phyloP scores from a whole-genome alignment of 2,888 invertebrate genomes.

The Troides helena region DNA sequence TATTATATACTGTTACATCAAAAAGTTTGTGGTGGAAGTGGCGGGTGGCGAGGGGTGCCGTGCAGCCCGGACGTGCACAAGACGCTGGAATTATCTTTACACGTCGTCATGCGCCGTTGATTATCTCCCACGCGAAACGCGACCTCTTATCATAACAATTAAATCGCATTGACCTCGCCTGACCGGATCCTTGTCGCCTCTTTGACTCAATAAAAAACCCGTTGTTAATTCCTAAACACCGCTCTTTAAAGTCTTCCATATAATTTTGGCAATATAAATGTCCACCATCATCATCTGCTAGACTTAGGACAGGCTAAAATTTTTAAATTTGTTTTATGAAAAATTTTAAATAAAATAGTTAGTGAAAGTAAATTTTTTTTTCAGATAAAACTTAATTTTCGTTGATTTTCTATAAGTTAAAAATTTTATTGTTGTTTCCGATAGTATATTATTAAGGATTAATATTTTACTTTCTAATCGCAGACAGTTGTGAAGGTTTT shows the following conservation, averaged over 20 bases:
- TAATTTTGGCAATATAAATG: not conserved
- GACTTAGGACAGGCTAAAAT: too few species aligned
- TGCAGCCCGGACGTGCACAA: constrained; percentile 42
- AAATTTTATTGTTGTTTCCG: not conserved
- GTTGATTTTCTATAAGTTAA: not conserved
- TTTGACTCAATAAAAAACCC: constrained; percentile 39
- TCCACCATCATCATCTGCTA: too few species aligned
- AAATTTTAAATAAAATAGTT: too few species aligned
- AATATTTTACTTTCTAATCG: not conserved
- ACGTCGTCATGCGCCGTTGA: constrained; percentile 54
- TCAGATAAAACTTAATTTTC: too few species aligned
- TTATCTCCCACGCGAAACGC: constrained; percentile 58
- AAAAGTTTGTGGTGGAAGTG: constrained; percentile 19
- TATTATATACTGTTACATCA: constrained; percentile 23
- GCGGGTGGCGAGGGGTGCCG: constrained; percentile 21
- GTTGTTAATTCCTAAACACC: constrained; percentile 18
- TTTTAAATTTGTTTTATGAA: too few species aligned
- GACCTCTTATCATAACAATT: constrained; percentile 62
- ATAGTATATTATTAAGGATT: not conserved
- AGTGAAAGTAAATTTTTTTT: too few species aligned
- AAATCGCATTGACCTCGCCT: constrained; percentile 60
- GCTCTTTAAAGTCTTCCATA: not conserved
- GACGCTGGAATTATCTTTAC: constrained; percentile 51
- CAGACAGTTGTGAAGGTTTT: constrained; percentile 17
- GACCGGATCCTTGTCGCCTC: constrained; percentile 47